phyloP scores from a whole-genome alignment of 2,113 vertebrate species.

The Micromys minutus region DNA sequence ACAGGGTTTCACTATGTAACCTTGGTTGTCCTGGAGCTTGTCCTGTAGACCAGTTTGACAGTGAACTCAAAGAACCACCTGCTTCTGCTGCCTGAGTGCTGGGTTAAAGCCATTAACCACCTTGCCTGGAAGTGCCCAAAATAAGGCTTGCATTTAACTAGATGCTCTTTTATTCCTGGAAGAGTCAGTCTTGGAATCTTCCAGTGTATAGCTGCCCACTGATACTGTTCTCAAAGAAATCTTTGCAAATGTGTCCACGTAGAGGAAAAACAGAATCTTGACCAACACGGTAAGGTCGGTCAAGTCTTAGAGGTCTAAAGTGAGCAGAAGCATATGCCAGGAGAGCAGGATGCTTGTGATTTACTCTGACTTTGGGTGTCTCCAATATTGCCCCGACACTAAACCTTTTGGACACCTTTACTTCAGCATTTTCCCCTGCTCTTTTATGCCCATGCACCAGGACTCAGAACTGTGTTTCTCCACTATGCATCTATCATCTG shows the following conservation, averaged over 20 bases:
- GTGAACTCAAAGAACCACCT: neutral
- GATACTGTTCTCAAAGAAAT: neutral
- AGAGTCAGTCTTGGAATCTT: neutral
- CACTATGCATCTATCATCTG: too few species aligned
- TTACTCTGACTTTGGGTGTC: neutral
- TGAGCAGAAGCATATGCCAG: rapidly evolving
- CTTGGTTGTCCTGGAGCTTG: too few species aligned
- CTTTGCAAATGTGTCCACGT: neutral
- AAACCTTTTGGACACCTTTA: neutral
- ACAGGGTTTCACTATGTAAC: neutral
- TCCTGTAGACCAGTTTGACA: too few species aligned
- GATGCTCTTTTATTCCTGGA: neutral
- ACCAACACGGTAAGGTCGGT: neutral
- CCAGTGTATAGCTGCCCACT: neutral
- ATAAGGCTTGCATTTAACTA: neutral
- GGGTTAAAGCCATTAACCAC: neutral
- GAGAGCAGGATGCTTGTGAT: neutral
- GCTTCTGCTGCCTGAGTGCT: neutral
- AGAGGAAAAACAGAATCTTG: neutral
- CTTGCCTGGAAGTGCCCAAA: neutral
- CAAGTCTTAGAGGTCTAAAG: too few species aligned
- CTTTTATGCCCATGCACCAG: too few species aligned
- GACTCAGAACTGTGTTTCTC: neutral
- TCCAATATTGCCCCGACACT: neutral
- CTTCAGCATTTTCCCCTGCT: neutral